These are phyloP conservation scores for Drosophila insularis DNA, from an alignment of 1,140 invertebrate genomes.

Conservation along the genomic window DNA sequence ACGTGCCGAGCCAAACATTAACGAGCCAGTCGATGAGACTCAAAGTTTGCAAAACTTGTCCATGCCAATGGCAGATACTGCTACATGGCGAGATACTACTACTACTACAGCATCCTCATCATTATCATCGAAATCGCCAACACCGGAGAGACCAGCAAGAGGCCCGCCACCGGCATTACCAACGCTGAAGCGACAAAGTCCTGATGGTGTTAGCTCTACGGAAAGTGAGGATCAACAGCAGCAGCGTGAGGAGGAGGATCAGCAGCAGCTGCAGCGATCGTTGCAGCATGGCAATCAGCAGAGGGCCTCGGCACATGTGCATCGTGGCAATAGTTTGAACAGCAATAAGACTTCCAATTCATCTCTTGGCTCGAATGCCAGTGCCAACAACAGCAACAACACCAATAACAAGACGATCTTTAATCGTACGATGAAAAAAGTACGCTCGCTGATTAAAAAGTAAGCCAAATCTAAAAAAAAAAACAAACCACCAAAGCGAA, in stretches of 20 bases:
- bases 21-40: constrained; percentile 69
- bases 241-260: constrained; percentile 50
- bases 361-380: constrained; percentile 56
- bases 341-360: constrained; percentile 71
- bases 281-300: constrained; percentile 58
- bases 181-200: constrained; percentile 60
- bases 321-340: constrained; percentile 72
- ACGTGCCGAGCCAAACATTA: constrained; percentile 27
- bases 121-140: constrained; percentile 60
- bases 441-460: constrained; percentile 87
- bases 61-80: constrained; percentile 48
- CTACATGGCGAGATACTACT: constrained; percentile 64
- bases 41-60: constrained; percentile 82
- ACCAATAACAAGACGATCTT: constrained; percentile 85
- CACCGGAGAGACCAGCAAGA: constrained; percentile 46
- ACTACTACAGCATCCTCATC: constrained; percentile 39
- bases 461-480: constrained; percentile 71
- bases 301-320: constrained; percentile 72
- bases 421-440: constrained; percentile 88
- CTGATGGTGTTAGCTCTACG: constrained; percentile 76
- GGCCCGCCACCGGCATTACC: constrained; percentile 13
- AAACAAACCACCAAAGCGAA: constrained; percentile 32
- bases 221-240: constrained; percentile 57
- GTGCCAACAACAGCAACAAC: constrained; percentile 46
- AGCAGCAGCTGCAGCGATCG: constrained; percentile 27